Evolutionary conservation across 2,888 invertebrate genomes (phyloP).

Genomic region (Melipona bicolor): DNA sequence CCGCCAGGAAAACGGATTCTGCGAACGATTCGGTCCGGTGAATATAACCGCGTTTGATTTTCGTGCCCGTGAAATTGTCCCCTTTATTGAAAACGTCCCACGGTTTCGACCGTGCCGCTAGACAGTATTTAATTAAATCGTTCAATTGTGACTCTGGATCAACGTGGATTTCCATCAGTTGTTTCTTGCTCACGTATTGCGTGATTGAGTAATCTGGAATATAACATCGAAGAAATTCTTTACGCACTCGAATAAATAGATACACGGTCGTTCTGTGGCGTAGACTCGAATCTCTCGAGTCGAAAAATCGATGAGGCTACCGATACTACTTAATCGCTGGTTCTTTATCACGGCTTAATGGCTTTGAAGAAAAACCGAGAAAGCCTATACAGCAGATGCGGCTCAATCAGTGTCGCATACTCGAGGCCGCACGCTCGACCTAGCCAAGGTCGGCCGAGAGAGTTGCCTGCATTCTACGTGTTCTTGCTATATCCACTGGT

Average conservation of each 20-base stretch:
- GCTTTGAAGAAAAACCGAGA: conserved; percentile 64
- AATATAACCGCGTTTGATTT: conserved; percentile 58
- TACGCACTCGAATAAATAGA: neutral
- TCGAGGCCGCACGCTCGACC: conserved; percentile 80
- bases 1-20: conserved; percentile 69
- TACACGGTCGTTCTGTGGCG: neutral
- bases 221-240: too few relatives aligned
- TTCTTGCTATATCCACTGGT: conserved; percentile 79
- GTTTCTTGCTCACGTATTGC: neutral
- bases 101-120: neutral
- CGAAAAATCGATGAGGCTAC: conserved; percentile 2
- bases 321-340: conserved; percentile 37
- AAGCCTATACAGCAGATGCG: conserved; percentile 70
- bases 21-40: conserved; percentile 61
- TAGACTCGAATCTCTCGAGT: neutral
- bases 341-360: conserved; percentile 57
- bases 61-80: conserved; percentile 17
- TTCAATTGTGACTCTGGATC: neutral
- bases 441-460: conserved; percentile 81
- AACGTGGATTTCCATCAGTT: neutral
- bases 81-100: neutral
- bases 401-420: conserved; percentile 80
- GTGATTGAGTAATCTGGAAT: neutral
- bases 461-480: conserved; percentile 81
- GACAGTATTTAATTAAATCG: conserved; percentile 10